Evolutionary conservation across 2,888 invertebrate genomes (phyloP), one percentile per base, ranked within the genome.

Genomic region (Pegoplata infirma): DNA sequence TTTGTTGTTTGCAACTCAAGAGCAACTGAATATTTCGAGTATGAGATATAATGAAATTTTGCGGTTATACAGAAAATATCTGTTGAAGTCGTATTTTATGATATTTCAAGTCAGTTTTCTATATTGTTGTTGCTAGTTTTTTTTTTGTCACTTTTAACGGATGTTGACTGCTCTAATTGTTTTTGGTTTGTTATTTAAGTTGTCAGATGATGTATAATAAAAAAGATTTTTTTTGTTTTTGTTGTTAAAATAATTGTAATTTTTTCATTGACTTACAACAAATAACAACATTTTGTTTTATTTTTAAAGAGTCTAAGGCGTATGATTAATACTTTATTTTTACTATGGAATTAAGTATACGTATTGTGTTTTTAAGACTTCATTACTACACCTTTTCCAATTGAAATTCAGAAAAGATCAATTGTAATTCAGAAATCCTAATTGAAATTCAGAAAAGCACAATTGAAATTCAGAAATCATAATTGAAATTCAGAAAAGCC

Each of bases 41-140:
- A 72, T n/a, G n/a, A n/a, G n/a, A n/a, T n/a, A 61, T 56, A 66
- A 67, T 69, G 58, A 55, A 63, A 49, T 28, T 40, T 69, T 69
- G 75, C 28, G 68, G 75, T 75, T 68, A 8, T 17, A 63, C 40
- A 49, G 8, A 44, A 68, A 56, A 49, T 51, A 19, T 75, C 61
- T 63, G 63, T 40, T 63, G 10, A 12, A 19, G 25, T 69, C 40
- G 28, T 58, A 56, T 51, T 56, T 59, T n/a, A 36, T 68, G 74
- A 55, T 61, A 55, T 61, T 75, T 40, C 5, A 14, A 58, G 49
- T 51, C 28, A 59, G n/a, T 49, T 64, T 63, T 64, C 14, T 44
- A 23, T 21, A n/a, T 40, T 46, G 2, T 44, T 14, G 14, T 25
- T n/a, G n/a, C n/a, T n/a, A n/a, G n/a, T n/a, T n/a, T 51, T 19